Evolutionary conservation across 92 coral and sea anemone species (phyloP), one percentile per base, ranked within the genome.

Genomic region (Micromussa lordhowensis): DNA sequence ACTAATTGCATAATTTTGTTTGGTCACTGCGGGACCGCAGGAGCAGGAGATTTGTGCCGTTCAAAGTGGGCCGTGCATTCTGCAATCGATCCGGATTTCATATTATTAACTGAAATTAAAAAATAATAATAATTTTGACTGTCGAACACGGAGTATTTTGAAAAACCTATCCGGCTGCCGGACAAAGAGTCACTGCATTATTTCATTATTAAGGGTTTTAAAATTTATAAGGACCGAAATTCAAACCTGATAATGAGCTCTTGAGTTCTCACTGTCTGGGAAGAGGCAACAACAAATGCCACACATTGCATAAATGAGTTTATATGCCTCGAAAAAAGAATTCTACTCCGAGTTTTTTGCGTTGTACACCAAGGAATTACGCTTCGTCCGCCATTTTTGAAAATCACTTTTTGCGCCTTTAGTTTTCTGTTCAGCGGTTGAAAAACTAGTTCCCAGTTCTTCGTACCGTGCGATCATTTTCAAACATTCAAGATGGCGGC

Each of bases 401-500:
- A 91, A 77, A 77, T 51, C 24, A 0, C 5, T 5, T 13, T 11
- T 24, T 75, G 81, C 57, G 88, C 82, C 88, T 19, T 14, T 48
- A 44, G 63, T 75, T 12, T 38, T 1, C 15, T 31, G 69, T 19
- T 6, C 32, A 68, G 90, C 90, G 69, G 85, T 30, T 51, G 51
- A 4, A 9, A 48, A 0, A 4, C 71, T 77, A 55, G 80, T 68
- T 80, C 38, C 85, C 91, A 87, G 88, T 77, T 79, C 80, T 29
- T 55, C 35, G 12, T 18, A 57, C 34, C 40, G 81, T 51, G 48
- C 86, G 57, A 24, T 24, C 30, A 84, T 35, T 61, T 38, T 32
- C 1, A 5, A 61, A 24, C 66, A 76, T 75, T 79, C 92, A 94
- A 95, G 40, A 97, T 97, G 99, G 99, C 99, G 95, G 79, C 92